A percentile compares a stretch with the other conserved stretches of the same genome.
These are phyloP conservation scores for Drosophila ustulata DNA, from an alignment of 2,888 invertebrate species.

Conservation along the genomic window DNA sequence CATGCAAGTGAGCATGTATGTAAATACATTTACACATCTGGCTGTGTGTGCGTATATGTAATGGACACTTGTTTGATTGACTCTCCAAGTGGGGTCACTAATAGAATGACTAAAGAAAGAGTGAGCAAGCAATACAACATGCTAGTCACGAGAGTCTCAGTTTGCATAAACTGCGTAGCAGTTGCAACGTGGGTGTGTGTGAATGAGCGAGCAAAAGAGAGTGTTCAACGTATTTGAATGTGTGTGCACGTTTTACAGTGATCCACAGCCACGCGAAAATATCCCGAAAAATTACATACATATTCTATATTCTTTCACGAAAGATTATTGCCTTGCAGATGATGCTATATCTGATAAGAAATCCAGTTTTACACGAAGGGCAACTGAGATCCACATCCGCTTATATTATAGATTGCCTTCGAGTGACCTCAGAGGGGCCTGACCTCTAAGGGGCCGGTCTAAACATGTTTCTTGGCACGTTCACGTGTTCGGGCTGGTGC, in stretches of 20 bases:
- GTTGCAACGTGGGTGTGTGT: slow-evolving; percentile 41
- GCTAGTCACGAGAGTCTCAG: slow-evolving; percentile 42
- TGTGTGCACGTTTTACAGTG: slow-evolving; percentile 48
- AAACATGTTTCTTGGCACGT: background rate
- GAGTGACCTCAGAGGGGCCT: slow-evolving; percentile 7
- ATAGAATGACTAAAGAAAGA: slow-evolving; percentile 9
- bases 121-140: slow-evolving; percentile 6
- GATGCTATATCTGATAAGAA: background rate
- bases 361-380: slow-evolving; percentile 8
- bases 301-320: background rate
- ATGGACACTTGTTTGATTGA: slow-evolving; percentile 73
- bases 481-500: slow-evolving; percentile 16
- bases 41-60: slow-evolving; percentile 28
- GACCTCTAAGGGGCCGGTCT: slow-evolving; percentile 43
- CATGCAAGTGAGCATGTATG: slow-evolving; percentile 2
- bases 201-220: slow-evolving; percentile 31
- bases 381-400: background rate
- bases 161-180: slow-evolving; percentile 69
- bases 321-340: background rate
- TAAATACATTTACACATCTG: background rate
- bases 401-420: slow-evolving; percentile 18
- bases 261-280: background rate
- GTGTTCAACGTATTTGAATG: slow-evolving; percentile 2
- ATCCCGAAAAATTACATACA: slow-evolving; percentile 9
- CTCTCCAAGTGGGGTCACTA: slow-evolving; percentile 43